Base-by-base conservation (phyloP, 2,797 vertebrate species). In the Parambassis ranga region DNA sequence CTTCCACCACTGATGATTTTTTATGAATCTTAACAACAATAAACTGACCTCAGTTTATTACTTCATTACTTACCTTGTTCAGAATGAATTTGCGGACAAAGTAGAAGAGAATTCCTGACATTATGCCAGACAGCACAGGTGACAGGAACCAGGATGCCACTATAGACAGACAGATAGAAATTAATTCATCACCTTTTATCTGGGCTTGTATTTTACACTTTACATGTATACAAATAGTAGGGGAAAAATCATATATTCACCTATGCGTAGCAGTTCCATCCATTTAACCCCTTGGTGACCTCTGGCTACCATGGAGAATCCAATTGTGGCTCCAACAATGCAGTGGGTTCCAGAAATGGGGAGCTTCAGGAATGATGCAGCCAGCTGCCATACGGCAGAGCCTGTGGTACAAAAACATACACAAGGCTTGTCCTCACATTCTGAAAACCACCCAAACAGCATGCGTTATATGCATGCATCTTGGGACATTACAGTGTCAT, bases 341-440 rank as follows among this genome's bases (percentile, higher is more conserved):
- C 97, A 99, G 85, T 99, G 97, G 14, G 97, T 99, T 63, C 97
- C 97, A 79, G 97, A 98, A 71, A 99, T 97, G 60, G 97, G 96
- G 7, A 99, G 95, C 91, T 94, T 97, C 86, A 99, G 87, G 87
- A 98, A 98, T 0, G 96, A 99, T 62, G 97, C 97, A 10, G 58
- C 79, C 27, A 99, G 90, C 77, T 98, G 97, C 97, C 96, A 99
- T 61, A 97, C 95, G 47, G 97, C 96, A 18, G 97, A 99, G 50
- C 97, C 97, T 99, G 81, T 1, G 69, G 22, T 1, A 41, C 53
- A 75, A 65, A 74, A 79, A 50, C 50, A 73, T 0, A 20, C 55
- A 11, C 5, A 9, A 23, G 14, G 18, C 31, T 37, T 22, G 23
- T 32, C 48, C 6, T 30, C 8, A 18, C 1, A 7, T 10, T 36